Conservation (phyloP, 2,888 invertebrate genomes). For the Platycheirus rosarum region DNA sequence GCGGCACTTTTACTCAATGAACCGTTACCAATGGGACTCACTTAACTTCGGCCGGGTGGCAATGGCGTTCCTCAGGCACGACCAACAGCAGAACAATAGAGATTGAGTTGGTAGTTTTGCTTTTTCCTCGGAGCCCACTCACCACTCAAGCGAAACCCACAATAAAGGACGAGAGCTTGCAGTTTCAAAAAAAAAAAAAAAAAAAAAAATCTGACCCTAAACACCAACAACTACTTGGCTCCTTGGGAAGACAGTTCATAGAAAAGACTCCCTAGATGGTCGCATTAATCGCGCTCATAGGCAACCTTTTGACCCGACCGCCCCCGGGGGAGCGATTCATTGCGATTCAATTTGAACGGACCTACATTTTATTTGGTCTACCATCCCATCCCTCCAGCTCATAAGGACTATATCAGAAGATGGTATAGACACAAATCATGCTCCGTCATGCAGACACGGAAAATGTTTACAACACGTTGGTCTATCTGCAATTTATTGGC, state of each 20-base stretch:
- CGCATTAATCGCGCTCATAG: conserved; percentile 64
- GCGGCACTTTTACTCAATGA: conserved; percentile 70
- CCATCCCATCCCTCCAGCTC: conserved; percentile 1
- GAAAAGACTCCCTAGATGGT: conserved; percentile 38
- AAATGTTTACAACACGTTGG: conserved; percentile 40
- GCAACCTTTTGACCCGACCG: conserved; percentile 64
- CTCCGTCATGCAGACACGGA: conserved; percentile 41
- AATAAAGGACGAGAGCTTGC: conserved; percentile 41
- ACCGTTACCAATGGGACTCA: conserved; percentile 70
- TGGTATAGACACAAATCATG: conserved; percentile 60
- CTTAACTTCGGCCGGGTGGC: conserved; percentile 47
- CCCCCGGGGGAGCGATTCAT: conserved; percentile 67
- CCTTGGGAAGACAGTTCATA: conserved; percentile 26
- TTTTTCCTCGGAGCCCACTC: conserved; percentile 15
- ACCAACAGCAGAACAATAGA: conserved; percentile 37
- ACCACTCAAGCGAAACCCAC: conserved; percentile 57
- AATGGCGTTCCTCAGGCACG: neutral
- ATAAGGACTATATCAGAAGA: conserved; percentile 38
- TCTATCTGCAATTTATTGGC: conserved; percentile 60
- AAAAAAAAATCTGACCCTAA: conserved; percentile 64
- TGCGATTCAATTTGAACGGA: conserved; percentile 69
- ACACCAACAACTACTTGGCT: conserved; percentile 18
- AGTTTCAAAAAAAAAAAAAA: no score
- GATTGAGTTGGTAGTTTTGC: conserved; percentile 28
- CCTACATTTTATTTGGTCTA: conserved; percentile 32